phyloP scores from a whole-genome alignment of 2,113 vertebrate genomes.

The Chrysemys picta region DNA sequence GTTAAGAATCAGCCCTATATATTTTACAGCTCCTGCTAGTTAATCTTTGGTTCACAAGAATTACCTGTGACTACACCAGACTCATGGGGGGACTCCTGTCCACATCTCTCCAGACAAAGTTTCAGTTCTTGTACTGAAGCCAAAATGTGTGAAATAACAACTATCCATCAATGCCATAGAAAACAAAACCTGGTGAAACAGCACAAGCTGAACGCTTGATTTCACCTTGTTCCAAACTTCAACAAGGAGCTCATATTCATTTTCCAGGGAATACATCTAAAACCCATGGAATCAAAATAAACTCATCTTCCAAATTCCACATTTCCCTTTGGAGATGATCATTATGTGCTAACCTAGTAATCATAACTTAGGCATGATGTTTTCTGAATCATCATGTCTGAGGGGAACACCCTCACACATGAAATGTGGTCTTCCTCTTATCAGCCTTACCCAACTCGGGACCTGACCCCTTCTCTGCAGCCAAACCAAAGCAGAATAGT shows the following conservation, averaged over 20 bases:
- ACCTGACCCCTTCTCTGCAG: slow-evolving; percentile 14
- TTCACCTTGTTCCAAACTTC: background rate
- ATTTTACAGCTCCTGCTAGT: background rate
- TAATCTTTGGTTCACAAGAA: background rate
- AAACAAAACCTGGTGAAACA: background rate
- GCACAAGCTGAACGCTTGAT: background rate
- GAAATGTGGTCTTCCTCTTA: slow-evolving; percentile 26
- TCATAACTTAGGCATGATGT: slow-evolving; percentile 15
- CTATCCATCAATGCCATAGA: background rate
- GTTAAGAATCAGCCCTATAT: background rate
- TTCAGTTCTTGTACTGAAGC: background rate
- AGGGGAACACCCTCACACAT: slow-evolving; percentile 32
- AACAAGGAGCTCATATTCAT: background rate
- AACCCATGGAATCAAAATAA: background rate
- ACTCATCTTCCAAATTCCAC: slow-evolving; percentile 17
- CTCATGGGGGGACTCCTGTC: background rate
- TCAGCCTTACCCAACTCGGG: background rate
- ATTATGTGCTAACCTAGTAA: background rate
- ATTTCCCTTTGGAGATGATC: slow-evolving; percentile 34
- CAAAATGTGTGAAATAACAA: background rate
- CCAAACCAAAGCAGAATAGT: slow-evolving; percentile 21
- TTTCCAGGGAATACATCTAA: background rate
- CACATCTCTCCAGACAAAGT: background rate
- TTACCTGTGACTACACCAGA: slow-evolving; percentile 1
- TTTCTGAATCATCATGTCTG: background rate